Evolutionary conservation across 2,113 vertebrate genomes (phyloP), one percentile per base, ranked within the genome.

Genomic region (Scomber japonicus): DNA sequence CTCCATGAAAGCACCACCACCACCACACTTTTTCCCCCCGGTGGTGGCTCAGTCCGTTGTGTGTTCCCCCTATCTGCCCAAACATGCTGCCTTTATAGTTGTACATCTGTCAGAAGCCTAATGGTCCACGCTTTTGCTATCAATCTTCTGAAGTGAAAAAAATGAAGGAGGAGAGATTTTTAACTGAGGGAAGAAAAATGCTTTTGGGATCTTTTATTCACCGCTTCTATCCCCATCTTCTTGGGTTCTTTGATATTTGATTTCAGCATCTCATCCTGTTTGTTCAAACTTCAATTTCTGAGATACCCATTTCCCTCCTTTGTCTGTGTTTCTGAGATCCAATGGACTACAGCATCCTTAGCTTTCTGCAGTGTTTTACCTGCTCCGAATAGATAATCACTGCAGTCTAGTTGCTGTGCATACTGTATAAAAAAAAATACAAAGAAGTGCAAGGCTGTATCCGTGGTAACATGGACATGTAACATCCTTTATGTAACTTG

Each of bases 401-500:
- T 83, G 64, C 49, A 79, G 80, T 75, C 73, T 70, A 55, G 60
- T 40, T 73, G 61, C 45, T 70, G 35, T 48, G 81, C 75, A 70
- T 10, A 7, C 35, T 40, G 35, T 40, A 40, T 40, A 40, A 40
- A 40, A 27, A 40, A 27, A 27, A 40, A 40, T 40, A 40, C 35
- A 40, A 40, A 40, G 79, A 87, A 71, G 64, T 63, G 67, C 62
- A 57, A 46, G 57, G 27, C 74, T 79, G 87, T 88, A 89, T 86
- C 87, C 21, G 62, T 88, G 90, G 83, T 81, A 89, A 91, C 80
- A 16, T 80, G 63, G 50, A 74, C 53, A 73, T 65, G 68, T 68
- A 83, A 79, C 80, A 85, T 55, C 71, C 69, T 90, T 93, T 87
- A 91, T 81, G 83, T 91, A 91, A 93, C 82, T 68, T 66, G 50